phyloP scores from a whole-genome alignment of 35 echinoderm and acorn worm genomes.

The Ophiothrix spiculata region DNA sequence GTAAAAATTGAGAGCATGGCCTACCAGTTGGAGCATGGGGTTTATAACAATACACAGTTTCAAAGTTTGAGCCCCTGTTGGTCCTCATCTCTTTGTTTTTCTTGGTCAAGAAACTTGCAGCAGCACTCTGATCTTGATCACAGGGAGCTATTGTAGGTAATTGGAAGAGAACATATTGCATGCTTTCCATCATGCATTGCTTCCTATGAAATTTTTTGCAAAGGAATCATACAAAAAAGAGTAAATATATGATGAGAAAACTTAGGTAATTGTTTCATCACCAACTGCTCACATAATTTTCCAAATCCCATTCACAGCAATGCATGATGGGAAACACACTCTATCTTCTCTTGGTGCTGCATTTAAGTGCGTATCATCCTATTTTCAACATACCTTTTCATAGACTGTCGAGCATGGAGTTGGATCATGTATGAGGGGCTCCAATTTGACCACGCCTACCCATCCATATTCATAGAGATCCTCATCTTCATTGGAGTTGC shows the following conservation, averaged over 20 bases:
- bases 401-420: slow-evolving; percentile 46
- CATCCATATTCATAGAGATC: slow-evolving; percentile 46
- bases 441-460: slow-evolving; percentile 57
- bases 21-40: no score
- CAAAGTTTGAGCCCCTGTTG: no score
- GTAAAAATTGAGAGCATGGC: no score
- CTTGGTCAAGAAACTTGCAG: no score
- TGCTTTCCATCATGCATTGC: no score
- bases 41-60: no score
- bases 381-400: slow-evolving; percentile 58
- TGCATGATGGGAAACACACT: background rate
- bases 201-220: no score
- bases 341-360: no score
- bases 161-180: background rate
- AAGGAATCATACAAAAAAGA: no score
- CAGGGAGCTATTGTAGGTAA: background rate
- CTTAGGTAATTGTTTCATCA: background rate
- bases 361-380: no score
- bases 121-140: background rate
- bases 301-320: background rate
- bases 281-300: background rate
- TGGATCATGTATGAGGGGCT: slow-evolving; percentile 28
- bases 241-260: background rate
- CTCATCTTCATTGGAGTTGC: slow-evolving; percentile 61
- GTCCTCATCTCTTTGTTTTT: no score